phyloP scores from a whole-genome alignment of 2,888 invertebrate genomes.

The Graphium colonna region DNA sequence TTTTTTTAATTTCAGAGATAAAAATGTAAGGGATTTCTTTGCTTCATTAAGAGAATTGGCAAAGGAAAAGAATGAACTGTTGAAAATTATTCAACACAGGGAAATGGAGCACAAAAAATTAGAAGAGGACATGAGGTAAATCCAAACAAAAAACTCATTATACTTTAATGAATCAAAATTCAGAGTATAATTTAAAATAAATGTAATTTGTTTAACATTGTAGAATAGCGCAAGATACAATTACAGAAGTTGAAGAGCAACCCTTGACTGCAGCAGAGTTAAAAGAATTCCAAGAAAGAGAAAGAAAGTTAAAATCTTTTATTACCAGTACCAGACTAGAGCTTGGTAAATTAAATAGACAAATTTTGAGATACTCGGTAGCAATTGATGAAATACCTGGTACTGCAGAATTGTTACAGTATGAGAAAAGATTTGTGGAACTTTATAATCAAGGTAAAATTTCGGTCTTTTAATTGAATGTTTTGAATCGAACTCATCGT shows the following conservation, averaged over 20 bases:
- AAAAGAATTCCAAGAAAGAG: conserved; percentile 62
- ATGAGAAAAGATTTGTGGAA: conserved; percentile 97
- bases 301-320: conserved; percentile 58
- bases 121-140: conserved; percentile 56
- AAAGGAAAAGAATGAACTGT: conserved; percentile 81
- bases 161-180: background rate
- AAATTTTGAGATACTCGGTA: conserved; percentile 88
- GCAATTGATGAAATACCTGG: conserved; percentile 96
- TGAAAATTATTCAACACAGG: conserved; percentile 76
- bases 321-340: conserved; percentile 76
- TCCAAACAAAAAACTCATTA: background rate
- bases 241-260: conserved; percentile 48
- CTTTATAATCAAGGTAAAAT: conserved; percentile 92
- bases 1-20: conserved; percentile 23
- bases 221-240: conserved; percentile 52
- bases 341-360: conserved; percentile 88
- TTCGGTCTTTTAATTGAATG: no score
- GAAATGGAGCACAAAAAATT: conserved; percentile 56
- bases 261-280: conserved; percentile 58
- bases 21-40: conserved; percentile 63
- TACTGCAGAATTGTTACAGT: conserved; percentile 95
- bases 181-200: no score
- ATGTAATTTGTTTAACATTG: conserved; percentile 10
- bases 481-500: no score
- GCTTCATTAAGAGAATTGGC: conserved; percentile 80